Evolutionary conservation across 2,113 vertebrate genomes (phyloP).

Genomic region (mouse (Mus musculus)): GRCm39 chr12:72643001-72643500

Average conservation of each 20-base stretch:
- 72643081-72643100: not conserved
- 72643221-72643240: not conserved
- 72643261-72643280: not conserved
- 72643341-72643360: not conserved
- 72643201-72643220: not conserved
- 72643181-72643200: not conserved
- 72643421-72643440: not conserved
- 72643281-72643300: not conserved
- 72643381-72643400: not conserved
- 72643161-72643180: not conserved
- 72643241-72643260: not conserved
- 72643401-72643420: not conserved
- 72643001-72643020: not conserved
- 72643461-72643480: not conserved
- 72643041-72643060: not conserved
- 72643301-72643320: not conserved
- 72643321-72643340: not conserved
- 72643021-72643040: not conserved
- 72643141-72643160: not conserved
- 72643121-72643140: not conserved
- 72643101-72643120: not conserved
- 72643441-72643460: not conserved
- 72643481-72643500: not conserved
- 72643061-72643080: not conserved
- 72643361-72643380: not conserved